A percentile compares a stretch with the other conserved stretches of the same genome.
phyloP scores from a whole-genome alignment of 23 tunicate species.

The Clavelina lepadiformis region DNA sequence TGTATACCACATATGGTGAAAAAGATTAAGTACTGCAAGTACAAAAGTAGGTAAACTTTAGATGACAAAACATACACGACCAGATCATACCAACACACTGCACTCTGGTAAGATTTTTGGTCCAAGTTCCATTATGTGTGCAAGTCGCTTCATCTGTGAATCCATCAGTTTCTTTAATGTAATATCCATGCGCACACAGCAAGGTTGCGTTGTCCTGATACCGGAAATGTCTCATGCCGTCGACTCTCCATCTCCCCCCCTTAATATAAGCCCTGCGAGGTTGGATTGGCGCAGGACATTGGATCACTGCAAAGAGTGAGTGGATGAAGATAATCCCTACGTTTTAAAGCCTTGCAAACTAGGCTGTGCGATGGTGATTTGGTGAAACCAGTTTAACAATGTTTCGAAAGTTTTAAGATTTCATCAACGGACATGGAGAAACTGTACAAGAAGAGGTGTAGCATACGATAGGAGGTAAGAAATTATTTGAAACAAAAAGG shows the following conservation, averaged over 20 bases:
- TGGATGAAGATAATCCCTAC: background rate
- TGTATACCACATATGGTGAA: too few relatives aligned
- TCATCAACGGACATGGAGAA: too few relatives aligned
- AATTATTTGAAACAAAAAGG: background rate
- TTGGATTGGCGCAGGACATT: conserved; percentile 40
- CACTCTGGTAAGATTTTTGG: conserved; percentile 2
- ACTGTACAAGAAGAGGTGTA: too few relatives aligned
- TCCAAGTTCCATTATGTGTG: conserved; percentile 35
- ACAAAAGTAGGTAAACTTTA: background rate
- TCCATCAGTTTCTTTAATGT: conserved; percentile 7
- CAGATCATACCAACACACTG: conserved; percentile 48
- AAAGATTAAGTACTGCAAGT: too few relatives aligned
- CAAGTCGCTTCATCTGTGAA: conserved; percentile 14
- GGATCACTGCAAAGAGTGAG: conserved; percentile 10
- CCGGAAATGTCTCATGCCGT: conserved; percentile 16
- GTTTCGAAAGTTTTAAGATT: too few relatives aligned
- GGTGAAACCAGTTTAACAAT: too few relatives aligned
- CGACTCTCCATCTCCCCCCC: conserved; percentile 33
- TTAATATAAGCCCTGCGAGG: conserved; percentile 34
- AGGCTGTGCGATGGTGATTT: too few relatives aligned
- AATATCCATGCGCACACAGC: conserved; percentile 53
- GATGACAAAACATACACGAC: too few relatives aligned
- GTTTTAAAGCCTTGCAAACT: background rate
- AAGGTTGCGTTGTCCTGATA: conserved; percentile 28
- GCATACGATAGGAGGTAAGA: too few relatives aligned